phyloP scores from a whole-genome alignment of 2,113 vertebrate species.

The Nothoprocta perdicaria region DNA sequence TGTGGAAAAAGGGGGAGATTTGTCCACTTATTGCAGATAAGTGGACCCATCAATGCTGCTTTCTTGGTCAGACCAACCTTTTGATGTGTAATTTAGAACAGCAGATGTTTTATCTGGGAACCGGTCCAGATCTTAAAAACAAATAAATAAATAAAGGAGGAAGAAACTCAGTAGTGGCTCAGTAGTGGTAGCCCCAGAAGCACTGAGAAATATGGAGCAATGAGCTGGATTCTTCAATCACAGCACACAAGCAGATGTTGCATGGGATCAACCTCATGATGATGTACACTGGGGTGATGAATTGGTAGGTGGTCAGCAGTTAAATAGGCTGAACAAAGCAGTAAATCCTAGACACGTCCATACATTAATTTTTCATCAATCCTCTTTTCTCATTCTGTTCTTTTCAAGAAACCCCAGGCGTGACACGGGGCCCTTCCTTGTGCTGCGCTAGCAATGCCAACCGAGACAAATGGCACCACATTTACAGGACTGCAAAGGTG shows the following conservation, averaged over 20 bases:
- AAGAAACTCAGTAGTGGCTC: background rate
- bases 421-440: background rate
- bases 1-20: background rate
- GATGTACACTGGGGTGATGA: background rate
- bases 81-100: constrained; percentile 38
- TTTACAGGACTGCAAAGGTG: background rate
- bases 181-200: background rate
- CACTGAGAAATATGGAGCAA: background rate
- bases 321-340: constrained; percentile 9
- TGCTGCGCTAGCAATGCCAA: background rate
- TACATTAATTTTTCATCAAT: constrained; percentile 2
- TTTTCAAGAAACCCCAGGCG: background rate
- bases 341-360: background rate
- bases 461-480: background rate
- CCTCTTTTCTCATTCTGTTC: background rate
- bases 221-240: background rate
- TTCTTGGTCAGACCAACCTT: background rate
- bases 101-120: constrained; percentile 67
- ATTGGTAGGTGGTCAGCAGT: background rate
- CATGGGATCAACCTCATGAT: background rate
- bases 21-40: background rate
- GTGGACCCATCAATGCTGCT: constrained; percentile 9
- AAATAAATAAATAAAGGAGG: background rate
- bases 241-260: background rate
- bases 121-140: constrained; percentile 2